phyloP scores from a whole-genome alignment of 1,140 invertebrate species.

The Papilio dardanus region DNA sequence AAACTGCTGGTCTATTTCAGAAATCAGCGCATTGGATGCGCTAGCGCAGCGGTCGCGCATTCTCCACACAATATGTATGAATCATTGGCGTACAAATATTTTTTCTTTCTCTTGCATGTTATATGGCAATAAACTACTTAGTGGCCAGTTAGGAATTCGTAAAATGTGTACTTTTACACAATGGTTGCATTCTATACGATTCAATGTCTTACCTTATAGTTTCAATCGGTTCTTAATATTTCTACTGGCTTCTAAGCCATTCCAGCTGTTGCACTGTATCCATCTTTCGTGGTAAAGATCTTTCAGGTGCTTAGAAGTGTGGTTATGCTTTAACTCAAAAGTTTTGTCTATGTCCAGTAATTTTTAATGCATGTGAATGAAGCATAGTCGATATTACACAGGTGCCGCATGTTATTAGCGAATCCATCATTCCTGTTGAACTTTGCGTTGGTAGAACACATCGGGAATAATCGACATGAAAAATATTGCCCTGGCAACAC shows the following conservation, averaged over 20 bases:
- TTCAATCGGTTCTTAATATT: background rate
- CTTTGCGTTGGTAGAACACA: constrained; percentile 21
- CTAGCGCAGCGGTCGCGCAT: constrained; percentile 42
- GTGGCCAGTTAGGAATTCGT: background rate
- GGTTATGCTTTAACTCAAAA: background rate
- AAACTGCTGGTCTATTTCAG: constrained; percentile 71
- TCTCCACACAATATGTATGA: background rate
- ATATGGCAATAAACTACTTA: background rate
- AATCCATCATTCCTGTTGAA: constrained; percentile 34
- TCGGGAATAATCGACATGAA: constrained; percentile 24
- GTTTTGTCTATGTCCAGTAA: background rate
- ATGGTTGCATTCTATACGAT: background rate
- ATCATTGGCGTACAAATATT: background rate
- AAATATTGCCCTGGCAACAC: constrained; percentile 20
- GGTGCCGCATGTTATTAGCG: constrained; percentile 36
- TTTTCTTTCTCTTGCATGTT: background rate
- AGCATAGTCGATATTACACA: constrained; percentile 29
- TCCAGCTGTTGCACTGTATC: background rate
- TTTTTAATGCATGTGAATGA: background rate
- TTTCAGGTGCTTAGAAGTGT: background rate
- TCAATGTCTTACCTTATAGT: background rate
- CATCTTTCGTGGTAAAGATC: too few species aligned
- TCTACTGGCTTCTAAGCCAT: background rate
- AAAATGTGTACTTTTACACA: background rate
- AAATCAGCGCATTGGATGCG: constrained; percentile 60